Percentiles rank a stretch among this genome's conserved stretches.
These are phyloP conservation scores for Matsumyia berberina DNA, from an alignment of 2,888 invertebrate species.

Conservation along the genomic window DNA sequence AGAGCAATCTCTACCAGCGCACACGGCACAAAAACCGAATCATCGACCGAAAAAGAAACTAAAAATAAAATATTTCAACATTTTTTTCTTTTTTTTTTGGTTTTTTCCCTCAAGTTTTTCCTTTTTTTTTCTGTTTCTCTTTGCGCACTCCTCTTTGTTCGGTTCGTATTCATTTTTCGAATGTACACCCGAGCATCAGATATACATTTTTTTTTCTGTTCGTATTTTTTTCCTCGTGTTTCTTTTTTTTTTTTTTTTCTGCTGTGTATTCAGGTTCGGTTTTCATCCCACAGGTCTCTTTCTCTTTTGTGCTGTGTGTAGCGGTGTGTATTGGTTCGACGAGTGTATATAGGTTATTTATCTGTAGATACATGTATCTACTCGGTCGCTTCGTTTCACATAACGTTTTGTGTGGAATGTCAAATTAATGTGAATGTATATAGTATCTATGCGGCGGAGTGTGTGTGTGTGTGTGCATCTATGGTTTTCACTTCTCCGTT, in stretches of 20 bases:
- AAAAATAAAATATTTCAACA: constrained; percentile 76
- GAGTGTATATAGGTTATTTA: constrained; percentile 67
- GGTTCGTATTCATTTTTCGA: constrained; percentile 70
- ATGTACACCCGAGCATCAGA: constrained; percentile 71
- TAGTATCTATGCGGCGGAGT: neutral
- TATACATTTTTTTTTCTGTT: constrained; percentile 62
- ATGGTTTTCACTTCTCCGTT: constrained; percentile 72
- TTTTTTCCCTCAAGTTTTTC: constrained; percentile 57
- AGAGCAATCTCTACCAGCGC: constrained; percentile 74
- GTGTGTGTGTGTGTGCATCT: constrained; percentile 8
- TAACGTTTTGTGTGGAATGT: constrained; percentile 76
- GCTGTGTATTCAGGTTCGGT: constrained; percentile 74
- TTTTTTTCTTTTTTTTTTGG: constrained; percentile 58
- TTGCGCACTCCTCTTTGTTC: constrained; percentile 74
- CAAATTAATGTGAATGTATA: constrained; percentile 59
- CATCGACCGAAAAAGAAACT: constrained; percentile 77
- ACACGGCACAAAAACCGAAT: constrained; percentile 76
- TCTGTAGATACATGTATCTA: constrained; percentile 44
- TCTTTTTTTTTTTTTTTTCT: constrained; percentile 36
- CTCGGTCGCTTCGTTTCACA: constrained; percentile 60
- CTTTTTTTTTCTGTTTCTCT: constrained; percentile 64
- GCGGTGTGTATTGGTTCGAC: constrained; percentile 35
- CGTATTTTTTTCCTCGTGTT: constrained; percentile 44
- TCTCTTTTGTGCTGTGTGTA: constrained; percentile 65
- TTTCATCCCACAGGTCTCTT: constrained; percentile 76